Base-by-base conservation (phyloP, 2,888 invertebrate genomes). In the Drosophila birchii region DNA sequence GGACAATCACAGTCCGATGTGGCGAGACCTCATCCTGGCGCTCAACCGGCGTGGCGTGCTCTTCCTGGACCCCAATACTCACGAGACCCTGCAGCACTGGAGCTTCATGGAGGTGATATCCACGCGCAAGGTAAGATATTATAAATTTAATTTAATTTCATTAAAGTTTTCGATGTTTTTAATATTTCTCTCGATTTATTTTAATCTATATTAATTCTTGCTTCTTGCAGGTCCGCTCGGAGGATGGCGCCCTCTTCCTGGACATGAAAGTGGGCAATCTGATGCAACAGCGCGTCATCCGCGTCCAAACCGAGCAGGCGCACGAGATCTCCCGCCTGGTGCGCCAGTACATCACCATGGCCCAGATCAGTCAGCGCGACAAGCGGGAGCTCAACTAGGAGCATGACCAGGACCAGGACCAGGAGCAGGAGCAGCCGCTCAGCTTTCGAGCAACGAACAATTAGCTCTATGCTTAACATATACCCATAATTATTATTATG, bases 241-340 rank as follows among this genome's bases (percentile, higher is more conserved):
- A 98, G 90, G 97, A 98, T 92, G 98, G 98, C 77, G 96, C 97
- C 2, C 94, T 98, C 73, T 98, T 95, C 93, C 94, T 99, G 92
- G 99, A 99, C 93, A 97, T 99, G 96, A 99, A 99, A 93, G 97
- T 98, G 90, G 98, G 99, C 38, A 98, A 98, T 91, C 94, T 99
- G 90, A 96, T 98, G 95, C 98, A 98, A 92, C 98, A 98, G 93
- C 95, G 97, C 81, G 98, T 98, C 88, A 97, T 98, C 74, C 94
- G 98, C 84, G 95, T 99, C 81, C 98, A 99, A 92, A 99, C 99
- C 1, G 98, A 99, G 93, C 97, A 99, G 93, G 99, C 99, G 43
- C 98, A 98, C 90, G 99, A 99, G 93, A 98, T 99, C 87, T 98
- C 98, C 55, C 95, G 98, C 79, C 95, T 99, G 86, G 98, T 99